These are phyloP conservation scores for Meda fulgida DNA, from an alignment of 2,797 vertebrate genomes.

Conservation along the genomic window DNA sequence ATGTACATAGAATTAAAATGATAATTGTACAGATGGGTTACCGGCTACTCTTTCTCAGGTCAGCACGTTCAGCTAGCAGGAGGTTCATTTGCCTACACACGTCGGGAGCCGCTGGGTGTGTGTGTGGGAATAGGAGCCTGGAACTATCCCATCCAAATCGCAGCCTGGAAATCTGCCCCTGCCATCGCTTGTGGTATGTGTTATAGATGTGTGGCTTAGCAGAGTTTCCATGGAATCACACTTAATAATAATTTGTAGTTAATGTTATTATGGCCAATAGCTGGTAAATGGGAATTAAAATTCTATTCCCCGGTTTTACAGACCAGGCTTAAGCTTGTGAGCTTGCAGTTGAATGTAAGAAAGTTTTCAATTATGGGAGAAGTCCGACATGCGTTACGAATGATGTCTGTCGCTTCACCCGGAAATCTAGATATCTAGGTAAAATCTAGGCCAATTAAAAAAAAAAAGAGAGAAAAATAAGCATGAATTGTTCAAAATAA, in stretches of 20 bases:
- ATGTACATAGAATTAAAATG: neutral
- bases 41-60: conserved; percentile 71
- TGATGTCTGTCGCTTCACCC: neutral
- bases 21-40: neutral
- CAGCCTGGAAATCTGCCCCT: conserved; percentile 92
- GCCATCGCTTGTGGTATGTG: conserved; percentile 92
- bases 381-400: neutral
- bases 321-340: too few relatives aligned
- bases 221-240: neutral
- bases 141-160: conserved; percentile 98
- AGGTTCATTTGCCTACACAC: conserved; percentile 93
- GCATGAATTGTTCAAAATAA: neutral
- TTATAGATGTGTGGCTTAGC: neutral
- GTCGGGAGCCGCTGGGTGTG: conserved; percentile 92
- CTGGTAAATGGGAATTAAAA: neutral
- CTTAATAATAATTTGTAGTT: neutral
- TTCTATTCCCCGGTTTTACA: too few relatives aligned
- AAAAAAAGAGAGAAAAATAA: neutral
- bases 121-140: conserved; percentile 96
- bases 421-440: neutral
- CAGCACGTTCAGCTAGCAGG: conserved; percentile 91
- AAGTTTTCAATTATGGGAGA: too few relatives aligned
- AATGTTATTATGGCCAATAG: neutral
- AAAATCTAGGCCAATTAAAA: too few relatives aligned
- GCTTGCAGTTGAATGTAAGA: too few relatives aligned